Base-by-base conservation (phyloP, 2,113 vertebrate genomes). In the Suncus etruscus region DNA sequence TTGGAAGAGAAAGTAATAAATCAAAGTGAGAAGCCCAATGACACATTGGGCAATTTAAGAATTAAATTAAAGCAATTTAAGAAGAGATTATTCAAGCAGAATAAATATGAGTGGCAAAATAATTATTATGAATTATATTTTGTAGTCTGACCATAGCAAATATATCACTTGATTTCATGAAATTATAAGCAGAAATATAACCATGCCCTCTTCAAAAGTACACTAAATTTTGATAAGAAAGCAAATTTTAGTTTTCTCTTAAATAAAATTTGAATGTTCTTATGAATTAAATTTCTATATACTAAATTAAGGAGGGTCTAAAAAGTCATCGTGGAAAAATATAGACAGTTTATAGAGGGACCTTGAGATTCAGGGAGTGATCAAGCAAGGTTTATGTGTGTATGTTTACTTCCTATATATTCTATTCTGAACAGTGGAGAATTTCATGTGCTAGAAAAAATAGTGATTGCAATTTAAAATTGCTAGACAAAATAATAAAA, bases 211-310 rank as follows among this genome's bases (percentile, higher is more conserved):
- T 65, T 84, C 78, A 90, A 32, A 87, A 87, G 6, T 63, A 74
- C 18, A 78, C 15, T 32, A 12, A 73, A 27, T 74, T 48, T 58
- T 82, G 25, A n/a, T 61, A 50, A 63, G 12, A 8, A 83, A 68
- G 12, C 1, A 74, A 82, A 87, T 50, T 65, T 83, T 74, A 39
- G 9, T 51, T 89, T 86, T 86, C 54, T 92, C 54, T 92, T 80
- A 63, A 66, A 14, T 45, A 50, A 68, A 3, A 58, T 73, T 63
- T 78, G 48, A 74, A 74, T 48, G 6, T 92, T 61, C 89, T 80
- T 29, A 54, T 89, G 70, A 78, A n/a, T 66, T 63, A 3, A 79
- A 51, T 87, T 93, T 91, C 54, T 74, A 87, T 74, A 20, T 8
- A 66, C 47, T 76, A 81, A 74, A 24, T 68, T n/a, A 25, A 32